A percentile compares a stretch with the other conserved stretches of the same genome.
phyloP scores from a whole-genome alignment of 1,140 invertebrate species.

The Agrypnia vestita region DNA sequence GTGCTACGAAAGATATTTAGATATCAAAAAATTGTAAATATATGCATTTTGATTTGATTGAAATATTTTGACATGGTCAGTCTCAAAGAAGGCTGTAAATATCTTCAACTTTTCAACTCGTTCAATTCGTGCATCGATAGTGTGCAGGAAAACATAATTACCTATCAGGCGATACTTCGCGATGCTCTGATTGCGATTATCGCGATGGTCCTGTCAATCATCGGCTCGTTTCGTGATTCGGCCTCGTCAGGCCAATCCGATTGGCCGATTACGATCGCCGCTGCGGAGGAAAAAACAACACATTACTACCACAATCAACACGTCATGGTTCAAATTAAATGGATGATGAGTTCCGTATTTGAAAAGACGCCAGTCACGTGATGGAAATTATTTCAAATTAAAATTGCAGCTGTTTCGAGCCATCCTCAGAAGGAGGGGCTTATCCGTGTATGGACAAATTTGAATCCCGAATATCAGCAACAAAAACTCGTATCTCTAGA shows the following conservation, averaged over 20 bases:
- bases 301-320: conserved; percentile 52
- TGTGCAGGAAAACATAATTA: conserved; percentile 23
- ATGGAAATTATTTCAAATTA: conserved; percentile 3
- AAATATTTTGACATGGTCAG: too few species aligned
- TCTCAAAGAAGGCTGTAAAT: too few species aligned
- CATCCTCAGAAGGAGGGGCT: too few species aligned
- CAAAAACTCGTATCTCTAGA: too few species aligned
- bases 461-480: too few species aligned
- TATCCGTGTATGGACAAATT: too few species aligned
- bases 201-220: conserved; percentile 9
- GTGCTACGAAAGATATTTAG: too few species aligned
- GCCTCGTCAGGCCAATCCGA: conserved; percentile 27
- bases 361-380: conserved; percentile 19
- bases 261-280: conserved; percentile 42
- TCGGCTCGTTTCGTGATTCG: conserved; percentile 11
- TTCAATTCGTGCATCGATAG: background rate
- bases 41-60: too few species aligned
- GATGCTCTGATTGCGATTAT: conserved; percentile 24
- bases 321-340: conserved; percentile 52
- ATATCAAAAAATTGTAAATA: too few species aligned
- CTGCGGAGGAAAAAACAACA: conserved; percentile 33
- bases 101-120: too few species aligned
- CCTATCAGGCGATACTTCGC: conserved; percentile 37
- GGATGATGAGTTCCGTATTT: conserved; percentile 7
- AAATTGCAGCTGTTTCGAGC: background rate